Percentiles rank a stretch among this genome's conserved stretches.
Conservation (phyloP, 1,140 invertebrate species). For the Ostrea denselamellosa region DNA sequence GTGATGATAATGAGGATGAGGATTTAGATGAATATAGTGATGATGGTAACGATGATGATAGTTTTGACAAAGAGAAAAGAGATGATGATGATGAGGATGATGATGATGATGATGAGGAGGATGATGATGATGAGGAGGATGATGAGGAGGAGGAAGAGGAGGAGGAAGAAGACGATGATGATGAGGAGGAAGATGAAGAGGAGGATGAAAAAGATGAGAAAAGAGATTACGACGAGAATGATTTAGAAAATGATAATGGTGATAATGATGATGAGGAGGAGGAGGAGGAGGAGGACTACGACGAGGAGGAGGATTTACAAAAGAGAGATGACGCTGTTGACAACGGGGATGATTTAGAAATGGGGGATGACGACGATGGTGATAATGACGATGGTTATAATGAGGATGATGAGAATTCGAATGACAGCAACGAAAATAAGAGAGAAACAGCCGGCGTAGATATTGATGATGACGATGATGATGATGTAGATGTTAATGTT, state of each 20-base stretch:
- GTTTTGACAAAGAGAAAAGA: not conserved
- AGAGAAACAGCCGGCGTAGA: slow-evolving; percentile 7
- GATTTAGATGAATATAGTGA: not conserved
- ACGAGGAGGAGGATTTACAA: not conserved
- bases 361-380: not conserved
- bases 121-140: not conserved
- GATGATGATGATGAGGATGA: not conserved
- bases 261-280: not conserved
- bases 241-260: not conserved
- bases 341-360: no score
- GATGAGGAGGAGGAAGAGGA: not conserved
- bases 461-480: slow-evolving; percentile 1
- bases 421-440: not conserved
- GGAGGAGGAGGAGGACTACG: not conserved
- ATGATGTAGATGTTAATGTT: not conserved
- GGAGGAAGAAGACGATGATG: not conserved
- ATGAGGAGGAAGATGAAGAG: not conserved
- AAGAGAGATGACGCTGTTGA: not conserved
- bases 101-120: not conserved
- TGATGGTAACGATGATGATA: not conserved
- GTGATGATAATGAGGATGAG: not conserved
- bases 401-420: no score
- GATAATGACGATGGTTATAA: no score
- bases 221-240: not conserved
- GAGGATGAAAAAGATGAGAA: not conserved